Percentiles rank a stretch among this genome's conserved stretches.
These are phyloP conservation scores for Charina bottae DNA, from an alignment of 2,113 vertebrate species.

Conservation along the genomic window DNA sequence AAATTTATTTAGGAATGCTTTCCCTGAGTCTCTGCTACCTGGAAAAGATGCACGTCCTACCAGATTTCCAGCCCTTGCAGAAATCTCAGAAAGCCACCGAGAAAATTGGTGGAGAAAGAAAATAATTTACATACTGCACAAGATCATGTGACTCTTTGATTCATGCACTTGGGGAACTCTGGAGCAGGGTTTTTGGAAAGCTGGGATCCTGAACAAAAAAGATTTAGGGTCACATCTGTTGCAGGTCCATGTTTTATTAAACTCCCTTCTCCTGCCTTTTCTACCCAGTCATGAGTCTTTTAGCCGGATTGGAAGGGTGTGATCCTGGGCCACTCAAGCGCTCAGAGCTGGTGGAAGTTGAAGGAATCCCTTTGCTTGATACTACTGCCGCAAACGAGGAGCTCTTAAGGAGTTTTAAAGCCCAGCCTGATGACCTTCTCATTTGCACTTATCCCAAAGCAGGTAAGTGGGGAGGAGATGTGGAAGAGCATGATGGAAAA, in stretches of 20 bases:
- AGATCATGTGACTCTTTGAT: too few relatives aligned
- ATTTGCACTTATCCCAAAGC: conserved; percentile 84
- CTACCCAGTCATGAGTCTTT: background rate
- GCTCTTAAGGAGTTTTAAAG: conserved; percentile 75
- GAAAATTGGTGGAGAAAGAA: background rate
- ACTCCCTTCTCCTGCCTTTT: background rate
- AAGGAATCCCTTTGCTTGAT: conserved; percentile 68
- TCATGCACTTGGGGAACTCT: too few relatives aligned
- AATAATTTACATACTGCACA: background rate
- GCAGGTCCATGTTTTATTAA: too few relatives aligned
- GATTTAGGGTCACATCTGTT: background rate
- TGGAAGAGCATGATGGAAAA: background rate
- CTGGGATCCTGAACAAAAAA: background rate
- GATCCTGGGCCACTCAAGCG: background rate
- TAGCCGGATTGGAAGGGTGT: background rate
- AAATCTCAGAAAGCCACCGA: background rate
- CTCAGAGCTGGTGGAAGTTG: conserved; percentile 29
- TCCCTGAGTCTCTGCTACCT: background rate
- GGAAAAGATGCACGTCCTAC: background rate
- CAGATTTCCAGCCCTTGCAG: background rate
- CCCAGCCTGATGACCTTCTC: conserved; percentile 79
- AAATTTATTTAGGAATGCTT: background rate
- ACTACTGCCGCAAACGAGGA: conserved; percentile 76
- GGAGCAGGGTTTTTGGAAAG: background rate
- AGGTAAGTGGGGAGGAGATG: conserved; percentile 65